phyloP scores from a whole-genome alignment of 2,113 vertebrate species.

The Apus apus region DNA sequence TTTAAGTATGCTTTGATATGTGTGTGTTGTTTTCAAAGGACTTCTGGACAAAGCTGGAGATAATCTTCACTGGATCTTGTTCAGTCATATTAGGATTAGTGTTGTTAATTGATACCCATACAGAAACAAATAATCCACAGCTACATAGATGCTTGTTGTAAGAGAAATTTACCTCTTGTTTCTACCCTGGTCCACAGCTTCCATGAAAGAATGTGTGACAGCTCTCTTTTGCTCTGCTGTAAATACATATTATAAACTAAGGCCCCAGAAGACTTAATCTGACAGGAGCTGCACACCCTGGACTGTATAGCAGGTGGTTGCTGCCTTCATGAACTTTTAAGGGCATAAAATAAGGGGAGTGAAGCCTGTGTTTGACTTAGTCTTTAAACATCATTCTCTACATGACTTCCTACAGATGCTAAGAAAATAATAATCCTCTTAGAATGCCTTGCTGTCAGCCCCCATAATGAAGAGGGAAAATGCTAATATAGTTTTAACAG shows the following conservation, averaged over 20 bases:
- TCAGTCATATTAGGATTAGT: not conserved
- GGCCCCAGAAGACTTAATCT: not conserved
- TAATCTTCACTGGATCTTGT: not conserved
- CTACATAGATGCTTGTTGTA: not conserved
- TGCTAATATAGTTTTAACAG: not conserved
- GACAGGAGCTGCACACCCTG: not conserved
- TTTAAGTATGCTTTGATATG: not conserved
- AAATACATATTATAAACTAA: not conserved
- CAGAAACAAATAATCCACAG: not conserved
- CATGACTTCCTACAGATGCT: not conserved
- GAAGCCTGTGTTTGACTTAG: not conserved
- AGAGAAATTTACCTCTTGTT: not conserved
- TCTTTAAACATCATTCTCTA: not conserved
- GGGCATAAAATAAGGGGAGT: not conserved
- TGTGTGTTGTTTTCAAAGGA: not conserved
- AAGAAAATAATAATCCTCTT: not conserved
- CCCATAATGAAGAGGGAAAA: not conserved
- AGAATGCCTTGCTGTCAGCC: not conserved
- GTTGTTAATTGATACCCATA: not conserved
- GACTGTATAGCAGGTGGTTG: not conserved
- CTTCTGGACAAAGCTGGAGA: not conserved
- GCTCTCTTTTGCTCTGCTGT: not conserved
- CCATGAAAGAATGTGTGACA: not conserved
- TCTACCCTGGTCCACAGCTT: not conserved
- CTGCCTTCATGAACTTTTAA: not conserved